Evolutionary conservation across 2,113 vertebrate species (phyloP).

Genomic region (Spheniscus mendiculus): DNA sequence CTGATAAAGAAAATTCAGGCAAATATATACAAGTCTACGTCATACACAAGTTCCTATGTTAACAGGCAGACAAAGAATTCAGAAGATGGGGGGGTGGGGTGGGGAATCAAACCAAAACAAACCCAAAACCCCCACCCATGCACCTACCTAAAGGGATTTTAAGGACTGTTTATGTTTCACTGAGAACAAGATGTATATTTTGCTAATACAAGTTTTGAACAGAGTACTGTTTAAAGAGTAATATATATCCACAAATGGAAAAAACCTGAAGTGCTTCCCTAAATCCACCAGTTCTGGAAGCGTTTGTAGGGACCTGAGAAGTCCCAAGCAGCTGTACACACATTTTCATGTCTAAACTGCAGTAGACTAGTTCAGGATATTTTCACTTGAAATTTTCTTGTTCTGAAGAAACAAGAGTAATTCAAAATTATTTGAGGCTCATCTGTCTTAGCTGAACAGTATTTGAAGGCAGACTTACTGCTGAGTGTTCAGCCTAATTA

Average conservation of each 20-base stretch:
- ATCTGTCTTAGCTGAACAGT: background rate
- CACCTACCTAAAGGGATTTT: slow-evolving; percentile 28
- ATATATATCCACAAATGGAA: background rate
- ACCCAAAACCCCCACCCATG: background rate
- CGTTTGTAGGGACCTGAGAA: background rate
- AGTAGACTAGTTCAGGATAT: background rate
- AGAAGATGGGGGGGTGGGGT: background rate
- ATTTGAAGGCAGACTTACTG: background rate
- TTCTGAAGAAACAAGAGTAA: background rate
- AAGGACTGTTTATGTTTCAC: slow-evolving; percentile 27
- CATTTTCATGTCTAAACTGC: background rate
- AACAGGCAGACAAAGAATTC: background rate
- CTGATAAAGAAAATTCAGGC: background rate
- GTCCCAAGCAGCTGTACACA: background rate
- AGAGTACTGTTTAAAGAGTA: background rate
- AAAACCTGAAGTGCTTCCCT: background rate
- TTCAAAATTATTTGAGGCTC: background rate
- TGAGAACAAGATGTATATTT: slow-evolving; percentile 40
- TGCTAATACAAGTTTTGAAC: background rate
- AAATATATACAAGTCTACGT: background rate
- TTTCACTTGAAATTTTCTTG: background rate
- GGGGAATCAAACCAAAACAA: background rate
- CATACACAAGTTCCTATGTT: background rate
- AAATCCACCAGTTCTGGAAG: background rate
- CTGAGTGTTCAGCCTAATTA: slow-evolving; percentile 52